Conservation (phyloP, 2,888 invertebrate species). For the Rotaria macrura region DNA sequence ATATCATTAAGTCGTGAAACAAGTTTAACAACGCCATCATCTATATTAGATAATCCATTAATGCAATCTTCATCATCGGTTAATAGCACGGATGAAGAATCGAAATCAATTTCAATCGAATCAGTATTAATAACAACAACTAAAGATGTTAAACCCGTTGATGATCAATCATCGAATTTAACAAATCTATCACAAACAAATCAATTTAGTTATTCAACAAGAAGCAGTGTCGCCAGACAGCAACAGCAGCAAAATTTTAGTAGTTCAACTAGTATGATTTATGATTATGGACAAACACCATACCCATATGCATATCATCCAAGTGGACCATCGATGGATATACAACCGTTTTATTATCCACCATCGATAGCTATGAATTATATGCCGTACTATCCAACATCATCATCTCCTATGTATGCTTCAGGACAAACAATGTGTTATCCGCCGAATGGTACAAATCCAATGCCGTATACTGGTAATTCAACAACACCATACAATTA, state of each 20-base stretch:
- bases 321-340: background rate
- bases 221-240: background rate
- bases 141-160: background rate
- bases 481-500: background rate
- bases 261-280: background rate
- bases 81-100: background rate
- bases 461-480: background rate
- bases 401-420: background rate
- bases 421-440: background rate
- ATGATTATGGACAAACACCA: background rate
- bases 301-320: conserved; percentile 14
- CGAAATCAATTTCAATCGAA: background rate
- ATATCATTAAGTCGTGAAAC: background rate
- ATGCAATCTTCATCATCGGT: background rate
- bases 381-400: background rate
- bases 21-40: background rate
- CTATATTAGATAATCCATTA: background rate
- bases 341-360: background rate
- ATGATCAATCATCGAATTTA: conserved; percentile 4
- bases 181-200: background rate
- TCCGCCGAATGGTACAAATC: background rate
- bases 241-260: conserved; percentile 1
- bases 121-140: background rate
- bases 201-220: background rate
- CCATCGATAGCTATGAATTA: background rate